These are phyloP conservation scores for Ectemnius lituratus DNA, from an alignment of 2,888 invertebrate species.

Conservation along the genomic window DNA sequence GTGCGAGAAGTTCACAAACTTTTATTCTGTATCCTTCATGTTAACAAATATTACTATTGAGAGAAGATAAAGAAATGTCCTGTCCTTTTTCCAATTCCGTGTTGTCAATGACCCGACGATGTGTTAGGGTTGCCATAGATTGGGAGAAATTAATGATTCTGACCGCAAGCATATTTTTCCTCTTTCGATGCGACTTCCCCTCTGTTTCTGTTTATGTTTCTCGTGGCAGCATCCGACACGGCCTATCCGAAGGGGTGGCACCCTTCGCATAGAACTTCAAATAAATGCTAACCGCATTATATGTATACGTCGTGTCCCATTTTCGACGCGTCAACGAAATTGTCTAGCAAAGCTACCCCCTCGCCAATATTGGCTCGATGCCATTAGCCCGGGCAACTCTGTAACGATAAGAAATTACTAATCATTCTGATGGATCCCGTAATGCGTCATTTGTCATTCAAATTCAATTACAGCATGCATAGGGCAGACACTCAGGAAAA, in stretches of 20 bases:
- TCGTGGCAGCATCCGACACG: constrained; percentile 22
- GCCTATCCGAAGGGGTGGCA: constrained; percentile 30
- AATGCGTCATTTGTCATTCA: constrained; percentile 56
- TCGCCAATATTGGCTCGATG: constrained; percentile 44
- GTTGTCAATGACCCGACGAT: no score
- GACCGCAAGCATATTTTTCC: constrained; percentile 35
- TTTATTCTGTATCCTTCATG: background rate
- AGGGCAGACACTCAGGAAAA: constrained; percentile 31
- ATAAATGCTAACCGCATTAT: constrained; percentile 61
- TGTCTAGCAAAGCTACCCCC: constrained; percentile 35
- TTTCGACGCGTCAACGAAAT: constrained; percentile 50
- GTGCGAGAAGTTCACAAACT: constrained; percentile 20
- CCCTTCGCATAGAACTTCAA: constrained; percentile 48
- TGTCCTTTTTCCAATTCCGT: no score
- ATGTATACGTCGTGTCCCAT: constrained; percentile 51
- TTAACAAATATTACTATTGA: background rate
- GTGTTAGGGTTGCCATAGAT: no score
- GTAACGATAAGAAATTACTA: constrained; percentile 52
- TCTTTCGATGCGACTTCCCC: constrained; percentile 13
- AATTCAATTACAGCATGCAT: constrained; percentile 43
- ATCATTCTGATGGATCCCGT: constrained; percentile 54
- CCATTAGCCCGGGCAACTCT: constrained; percentile 48
- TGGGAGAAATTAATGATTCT: constrained; percentile 17
- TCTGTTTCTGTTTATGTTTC: constrained; percentile 48
- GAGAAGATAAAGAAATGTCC: background rate